A percentile compares a stretch with the other conserved stretches of the same genome.
These are phyloP conservation scores for Siderastrea siderea DNA, from an alignment of 92 coral and sea anemone species.

Conservation along the genomic window DNA sequence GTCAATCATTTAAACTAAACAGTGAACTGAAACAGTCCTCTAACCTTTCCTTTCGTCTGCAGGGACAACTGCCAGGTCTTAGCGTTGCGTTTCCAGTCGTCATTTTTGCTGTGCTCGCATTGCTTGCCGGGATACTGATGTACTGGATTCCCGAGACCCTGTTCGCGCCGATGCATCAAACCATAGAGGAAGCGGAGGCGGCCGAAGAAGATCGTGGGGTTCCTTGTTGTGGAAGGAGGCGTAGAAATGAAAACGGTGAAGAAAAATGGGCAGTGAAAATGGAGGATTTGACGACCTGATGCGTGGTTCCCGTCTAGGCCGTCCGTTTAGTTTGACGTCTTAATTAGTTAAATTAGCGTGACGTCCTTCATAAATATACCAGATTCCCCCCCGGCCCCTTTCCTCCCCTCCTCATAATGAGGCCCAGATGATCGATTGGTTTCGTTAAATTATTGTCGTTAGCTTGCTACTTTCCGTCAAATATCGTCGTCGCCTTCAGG, in stretches of 20 bases:
- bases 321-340: not conserved
- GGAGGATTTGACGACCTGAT: not conserved
- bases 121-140: slow-evolving; percentile 67
- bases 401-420: too few relatives aligned
- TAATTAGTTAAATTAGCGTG: not conserved
- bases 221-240: slow-evolving; percentile 24
- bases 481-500: too few relatives aligned
- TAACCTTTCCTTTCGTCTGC: not conserved
- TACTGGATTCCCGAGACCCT: slow-evolving; percentile 79
- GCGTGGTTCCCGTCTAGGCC: not conserved
- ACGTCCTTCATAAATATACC: too few relatives aligned
- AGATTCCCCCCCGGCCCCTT: too few relatives aligned
- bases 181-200: slow-evolving; percentile 68
- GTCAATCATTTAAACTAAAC: too few relatives aligned
- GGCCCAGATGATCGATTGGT: too few relatives aligned
- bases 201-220: slow-evolving; percentile 52
- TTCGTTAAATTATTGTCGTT: too few relatives aligned
- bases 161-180: slow-evolving; percentile 59
- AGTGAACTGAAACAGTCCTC: too few relatives aligned
- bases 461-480: too few relatives aligned
- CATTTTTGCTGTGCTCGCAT: slow-evolving; percentile 57
- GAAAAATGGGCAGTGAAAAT: not conserved
- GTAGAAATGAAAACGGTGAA: not conserved
- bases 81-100: slow-evolving; percentile 69
- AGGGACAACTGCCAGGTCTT: slow-evolving; percentile 64